Evolutionary conservation across 2,113 vertebrate species (phyloP), one percentile per base, ranked within the genome.

Genomic region (Muntiacus muntjak): DNA sequence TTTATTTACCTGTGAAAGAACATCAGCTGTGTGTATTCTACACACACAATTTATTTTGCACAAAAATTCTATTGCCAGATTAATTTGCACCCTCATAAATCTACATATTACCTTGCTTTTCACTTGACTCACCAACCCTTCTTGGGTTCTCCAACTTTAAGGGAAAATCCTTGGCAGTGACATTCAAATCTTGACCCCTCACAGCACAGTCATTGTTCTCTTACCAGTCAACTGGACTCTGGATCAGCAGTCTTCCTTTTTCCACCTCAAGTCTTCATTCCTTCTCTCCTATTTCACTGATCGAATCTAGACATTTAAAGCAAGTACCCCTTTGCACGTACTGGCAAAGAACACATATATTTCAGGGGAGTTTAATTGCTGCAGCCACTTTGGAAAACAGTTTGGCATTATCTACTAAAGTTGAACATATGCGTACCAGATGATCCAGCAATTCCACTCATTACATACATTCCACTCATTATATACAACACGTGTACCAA

Each of bases 391-490:
- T 93, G 76, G 60, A 55, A 96, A 87, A 76, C 57, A 96, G 14
- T 85, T 93, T 91, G 76, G 2, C 67, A 78, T 95, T 97, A 92
- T 52, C n/a, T 52, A 50, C 88, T 81, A 28, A 97, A 67, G 47
- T 33, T 91, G 17, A 95, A 82, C 93, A 78, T 91, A 91, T 64
- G 76, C 23, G 2, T 88, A 43, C 58, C 81, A 95, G 82, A 91
- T 96, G 97, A 97, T 43, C 43, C 58, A 78, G 14, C 25, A 95
- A 45, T 88, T 95, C 71, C 4, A 89, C 26, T 96, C 45, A n/a
- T 94, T 96, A 67, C 93, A 71, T 71, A 84, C 7, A 85, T 88
- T 95, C 71, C 4, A 89, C 26, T 96, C 45, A n/a, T 94, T 96
- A 67, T 94, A 71, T 71, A 84, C 7, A 85, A 82, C 33, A 30